A percentile compares a stretch with the other conserved stretches of the same genome.
Evolutionary conservation across 2,113 vertebrate species (phyloP).

Genomic region (Galeopterus variegatus): DNA sequence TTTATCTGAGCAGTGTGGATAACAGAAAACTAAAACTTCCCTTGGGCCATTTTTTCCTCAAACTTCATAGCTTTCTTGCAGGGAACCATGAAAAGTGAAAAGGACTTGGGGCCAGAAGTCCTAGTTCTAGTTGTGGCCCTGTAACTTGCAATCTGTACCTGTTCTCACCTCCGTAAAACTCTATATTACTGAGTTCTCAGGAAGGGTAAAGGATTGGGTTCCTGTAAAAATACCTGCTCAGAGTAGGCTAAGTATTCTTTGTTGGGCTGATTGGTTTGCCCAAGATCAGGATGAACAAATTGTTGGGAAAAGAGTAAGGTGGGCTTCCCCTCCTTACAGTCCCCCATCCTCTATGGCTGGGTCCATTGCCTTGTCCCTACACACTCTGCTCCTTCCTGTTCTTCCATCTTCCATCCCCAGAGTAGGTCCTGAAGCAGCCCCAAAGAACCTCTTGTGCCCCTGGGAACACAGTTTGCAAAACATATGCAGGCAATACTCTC

Average conservation of each 20-base stretch:
- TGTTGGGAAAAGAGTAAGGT: background rate
- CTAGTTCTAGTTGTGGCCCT: background rate
- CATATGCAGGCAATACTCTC: background rate
- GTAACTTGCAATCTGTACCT: background rate
- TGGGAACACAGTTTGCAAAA: background rate
- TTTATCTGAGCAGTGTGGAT: background rate
- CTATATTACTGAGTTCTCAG: background rate
- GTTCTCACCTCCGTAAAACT: background rate
- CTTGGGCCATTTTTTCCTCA: background rate
- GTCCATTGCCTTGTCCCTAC: background rate
- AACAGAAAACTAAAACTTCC: background rate
- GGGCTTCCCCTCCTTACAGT: background rate
- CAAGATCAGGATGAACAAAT: background rate
- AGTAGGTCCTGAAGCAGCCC: background rate
- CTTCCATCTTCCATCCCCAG: background rate
- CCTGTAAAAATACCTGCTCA: background rate
- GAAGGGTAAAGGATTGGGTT: background rate
- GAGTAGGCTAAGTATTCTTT: background rate
- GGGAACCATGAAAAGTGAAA: background rate
- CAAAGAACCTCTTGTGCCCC: background rate
- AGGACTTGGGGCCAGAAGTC: background rate
- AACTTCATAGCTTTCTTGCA: background rate
- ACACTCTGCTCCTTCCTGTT: background rate
- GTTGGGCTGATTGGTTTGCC: background rate
- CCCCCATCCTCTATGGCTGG: background rate